A percentile compares a stretch with the other conserved stretches of the same genome.
Conservation (phyloP, 2,797 vertebrate genomes). For the Enteromius anoplus region DNA sequence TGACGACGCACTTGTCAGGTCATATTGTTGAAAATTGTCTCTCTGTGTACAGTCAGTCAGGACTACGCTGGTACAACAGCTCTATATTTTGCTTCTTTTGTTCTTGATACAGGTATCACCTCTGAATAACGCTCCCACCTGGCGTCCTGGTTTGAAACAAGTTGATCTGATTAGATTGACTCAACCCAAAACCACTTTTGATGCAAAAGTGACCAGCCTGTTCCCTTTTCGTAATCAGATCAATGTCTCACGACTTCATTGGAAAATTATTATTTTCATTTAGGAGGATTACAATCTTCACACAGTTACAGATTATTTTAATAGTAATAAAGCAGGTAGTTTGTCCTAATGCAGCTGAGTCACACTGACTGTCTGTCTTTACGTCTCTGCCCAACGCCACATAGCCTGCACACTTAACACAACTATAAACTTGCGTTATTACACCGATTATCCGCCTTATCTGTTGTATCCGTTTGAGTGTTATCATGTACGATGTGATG, state of each 20-base stretch:
- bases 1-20: neutral
- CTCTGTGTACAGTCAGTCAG: neutral
- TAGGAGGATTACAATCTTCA: neutral
- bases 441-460: neutral
- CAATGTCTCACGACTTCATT: neutral
- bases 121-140: neutral
- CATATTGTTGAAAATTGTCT: neutral
- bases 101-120: conserved; percentile 3
- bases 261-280: conserved; percentile 3
- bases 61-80: neutral
- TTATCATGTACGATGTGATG: neutral
- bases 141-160: conserved; percentile 1
- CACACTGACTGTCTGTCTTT: conserved; percentile 4
- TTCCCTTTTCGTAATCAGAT: conserved; percentile 1
- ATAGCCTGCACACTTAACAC: neutral
- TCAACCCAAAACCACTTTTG: neutral
- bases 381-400: neutral
- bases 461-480: neutral
- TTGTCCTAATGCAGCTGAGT: neutral
- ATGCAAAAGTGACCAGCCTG: neutral
- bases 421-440: neutral
- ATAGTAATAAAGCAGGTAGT: neutral
- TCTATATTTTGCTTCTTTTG: neutral
- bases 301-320: neutral
- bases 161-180: conserved; percentile 27